phyloP scores from a whole-genome alignment of 2,797 vertebrate species.

The Enteromius radiatus region DNA sequence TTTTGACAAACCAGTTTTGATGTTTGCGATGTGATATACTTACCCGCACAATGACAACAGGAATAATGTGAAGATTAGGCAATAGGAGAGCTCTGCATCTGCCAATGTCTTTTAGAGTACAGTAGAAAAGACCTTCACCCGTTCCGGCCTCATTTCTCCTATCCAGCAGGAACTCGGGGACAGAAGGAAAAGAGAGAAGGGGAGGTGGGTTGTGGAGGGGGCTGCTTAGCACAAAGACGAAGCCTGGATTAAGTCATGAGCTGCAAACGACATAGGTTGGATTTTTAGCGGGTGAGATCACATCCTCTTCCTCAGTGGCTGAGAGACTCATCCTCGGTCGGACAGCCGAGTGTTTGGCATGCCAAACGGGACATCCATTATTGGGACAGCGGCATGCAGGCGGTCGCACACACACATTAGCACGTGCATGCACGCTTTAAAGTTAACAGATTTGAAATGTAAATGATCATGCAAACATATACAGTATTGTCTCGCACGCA shows the following conservation, averaged over 20 bases:
- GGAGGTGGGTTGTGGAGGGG: conserved; percentile 71
- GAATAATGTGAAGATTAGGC: conserved; percentile 29
- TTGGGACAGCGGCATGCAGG: conserved; percentile 57
- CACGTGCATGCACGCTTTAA: background rate
- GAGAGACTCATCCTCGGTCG: conserved; percentile 78
- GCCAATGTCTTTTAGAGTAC: conserved; percentile 28
- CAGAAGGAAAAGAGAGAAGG: conserved; percentile 49
- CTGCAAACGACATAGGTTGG: conserved; percentile 88
- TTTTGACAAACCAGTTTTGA: conserved; percentile 4
- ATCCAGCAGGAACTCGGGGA: conserved; percentile 44
- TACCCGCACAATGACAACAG: background rate
- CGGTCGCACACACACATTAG: background rate
- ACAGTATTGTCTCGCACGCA: background rate
- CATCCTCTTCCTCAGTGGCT: conserved; percentile 87
- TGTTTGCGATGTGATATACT: background rate
- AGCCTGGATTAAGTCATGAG: conserved; percentile 87
- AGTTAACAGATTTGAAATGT: background rate
- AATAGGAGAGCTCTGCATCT: conserved; percentile 25
- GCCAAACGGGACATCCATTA: conserved; percentile 68
- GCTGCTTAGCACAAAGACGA: conserved; percentile 76
- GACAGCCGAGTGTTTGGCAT: conserved; percentile 66
- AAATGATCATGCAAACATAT: conserved; percentile 2
- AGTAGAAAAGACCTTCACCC: conserved; percentile 35
- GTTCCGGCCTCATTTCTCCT: conserved; percentile 17
- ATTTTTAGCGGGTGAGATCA: conserved; percentile 92